Percentiles rank a stretch among this genome's conserved stretches.
Conservation (phyloP, 2,888 invertebrate species). For the Acholoe squamosa region DNA sequence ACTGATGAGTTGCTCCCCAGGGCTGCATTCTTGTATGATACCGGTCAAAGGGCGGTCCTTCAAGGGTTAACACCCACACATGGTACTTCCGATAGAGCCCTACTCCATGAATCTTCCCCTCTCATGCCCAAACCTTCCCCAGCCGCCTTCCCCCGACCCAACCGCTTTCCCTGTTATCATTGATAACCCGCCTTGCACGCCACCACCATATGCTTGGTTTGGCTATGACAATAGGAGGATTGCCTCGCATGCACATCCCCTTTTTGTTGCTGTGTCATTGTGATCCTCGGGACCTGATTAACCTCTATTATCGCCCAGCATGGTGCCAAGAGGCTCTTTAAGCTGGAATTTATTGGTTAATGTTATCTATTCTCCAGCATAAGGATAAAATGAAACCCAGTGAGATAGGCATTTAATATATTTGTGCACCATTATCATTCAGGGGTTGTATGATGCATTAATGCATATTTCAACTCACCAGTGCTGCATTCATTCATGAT, state of each 20-base stretch:
- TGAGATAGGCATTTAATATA: no score
- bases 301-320: background rate
- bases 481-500: no score
- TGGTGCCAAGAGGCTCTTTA: no score
- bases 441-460: no score
- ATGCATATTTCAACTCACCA: no score
- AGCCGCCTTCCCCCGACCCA: background rate
- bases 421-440: no score
- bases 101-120: background rate
- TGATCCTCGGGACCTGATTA: background rate
- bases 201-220: background rate
- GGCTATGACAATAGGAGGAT: background rate
- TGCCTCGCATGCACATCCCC: background rate
- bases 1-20: background rate
- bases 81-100: no score
- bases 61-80: no score
- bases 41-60: no score
- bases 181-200: background rate
- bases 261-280: background rate
- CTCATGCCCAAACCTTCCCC: background rate
- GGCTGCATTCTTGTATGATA: background rate
- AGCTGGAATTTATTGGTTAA: no score
- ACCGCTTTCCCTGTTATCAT: background rate
- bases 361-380: no score
- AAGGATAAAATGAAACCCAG: no score